A percentile compares a stretch with the other conserved stretches of the same genome.
These are phyloP conservation scores for Shinisaurus crocodilurus DNA, from an alignment of 2,113 vertebrate genomes.

Conservation along the genomic window DNA sequence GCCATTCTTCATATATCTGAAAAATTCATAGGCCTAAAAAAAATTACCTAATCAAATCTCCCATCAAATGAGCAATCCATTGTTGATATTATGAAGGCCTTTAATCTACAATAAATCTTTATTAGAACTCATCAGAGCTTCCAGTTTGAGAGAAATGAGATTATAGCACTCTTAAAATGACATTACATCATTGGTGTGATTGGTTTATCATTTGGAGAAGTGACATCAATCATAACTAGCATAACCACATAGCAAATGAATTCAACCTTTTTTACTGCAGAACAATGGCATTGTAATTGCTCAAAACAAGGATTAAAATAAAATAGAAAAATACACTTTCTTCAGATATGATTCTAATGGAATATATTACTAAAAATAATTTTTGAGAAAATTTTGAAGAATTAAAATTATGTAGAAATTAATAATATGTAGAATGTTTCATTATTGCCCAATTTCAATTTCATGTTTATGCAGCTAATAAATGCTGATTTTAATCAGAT, in stretches of 20 bases:
- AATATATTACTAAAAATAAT: constrained; percentile 85
- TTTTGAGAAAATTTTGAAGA: constrained; percentile 80
- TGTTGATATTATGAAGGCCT: constrained; percentile 96
- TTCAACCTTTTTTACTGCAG: constrained; percentile 87
- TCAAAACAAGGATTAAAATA: constrained; percentile 86
- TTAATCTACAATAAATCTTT: constrained; percentile 99
- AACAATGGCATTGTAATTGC: constrained; percentile 94
- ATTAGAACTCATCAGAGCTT: constrained; percentile 96
- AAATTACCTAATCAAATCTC: constrained; percentile 90
- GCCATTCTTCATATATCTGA: constrained; percentile 82
- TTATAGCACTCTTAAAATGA: constrained; percentile 99
- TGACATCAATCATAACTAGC: constrained; percentile 97
- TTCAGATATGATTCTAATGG: constrained; percentile 84
- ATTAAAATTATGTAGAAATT: constrained; percentile 82
- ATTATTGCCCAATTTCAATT: constrained; percentile 29
- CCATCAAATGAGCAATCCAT: constrained; percentile 96
- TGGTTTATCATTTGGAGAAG: constrained; percentile 98
- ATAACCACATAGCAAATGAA: constrained; percentile 95
- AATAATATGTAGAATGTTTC: background rate
- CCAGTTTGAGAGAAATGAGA: constrained; percentile 96
- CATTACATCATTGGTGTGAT: constrained; percentile 99
- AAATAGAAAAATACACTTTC: constrained; percentile 83
- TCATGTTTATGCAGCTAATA: constrained; percentile 70
- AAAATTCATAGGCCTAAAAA: constrained; percentile 81
- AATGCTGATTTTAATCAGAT: constrained; percentile 78